These are phyloP conservation scores for Ormia ochracea DNA, from an alignment of 2,888 invertebrate genomes.

Conservation along the genomic window DNA sequence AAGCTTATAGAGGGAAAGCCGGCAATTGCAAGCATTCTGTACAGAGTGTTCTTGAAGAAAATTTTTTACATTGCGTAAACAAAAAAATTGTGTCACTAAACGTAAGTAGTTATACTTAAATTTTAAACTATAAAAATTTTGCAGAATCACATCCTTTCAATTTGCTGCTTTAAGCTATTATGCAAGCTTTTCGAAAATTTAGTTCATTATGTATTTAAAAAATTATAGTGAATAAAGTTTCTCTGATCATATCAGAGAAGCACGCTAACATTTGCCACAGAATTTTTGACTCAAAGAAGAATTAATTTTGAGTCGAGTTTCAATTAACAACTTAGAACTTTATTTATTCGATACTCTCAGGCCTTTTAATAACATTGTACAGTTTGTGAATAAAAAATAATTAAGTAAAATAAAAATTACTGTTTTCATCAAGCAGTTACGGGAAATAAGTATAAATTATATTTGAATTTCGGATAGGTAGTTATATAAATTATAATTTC, in stretches of 20 bases:
- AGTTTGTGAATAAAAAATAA: background rate
- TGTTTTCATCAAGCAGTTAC: constrained; percentile 19
- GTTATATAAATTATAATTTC: constrained; percentile 26
- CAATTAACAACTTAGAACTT: background rate
- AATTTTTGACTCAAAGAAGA: background rate
- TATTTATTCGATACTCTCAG: background rate
- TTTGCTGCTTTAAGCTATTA: no score
- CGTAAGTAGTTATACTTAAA: no score
- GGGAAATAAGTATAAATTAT: constrained; percentile 11
- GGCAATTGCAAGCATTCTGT: no score
- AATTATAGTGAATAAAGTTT: background rate
- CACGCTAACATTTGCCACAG: background rate
- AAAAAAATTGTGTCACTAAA: no score
- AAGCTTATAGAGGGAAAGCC: no score
- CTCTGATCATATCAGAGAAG: background rate
- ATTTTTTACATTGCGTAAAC: no score
- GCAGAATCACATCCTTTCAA: no score
- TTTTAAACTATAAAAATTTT: no score
- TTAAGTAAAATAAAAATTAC: background rate
- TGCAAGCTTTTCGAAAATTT: no score
- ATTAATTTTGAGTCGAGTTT: background rate
- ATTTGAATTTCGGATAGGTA: constrained; percentile 32
- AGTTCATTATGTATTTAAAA: background rate
- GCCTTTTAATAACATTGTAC: background rate
- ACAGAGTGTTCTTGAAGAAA: no score